Evolutionary conservation across 2,113 vertebrate genomes (phyloP), one percentile per base, ranked within the genome.

Genomic region (Progne subis): DNA sequence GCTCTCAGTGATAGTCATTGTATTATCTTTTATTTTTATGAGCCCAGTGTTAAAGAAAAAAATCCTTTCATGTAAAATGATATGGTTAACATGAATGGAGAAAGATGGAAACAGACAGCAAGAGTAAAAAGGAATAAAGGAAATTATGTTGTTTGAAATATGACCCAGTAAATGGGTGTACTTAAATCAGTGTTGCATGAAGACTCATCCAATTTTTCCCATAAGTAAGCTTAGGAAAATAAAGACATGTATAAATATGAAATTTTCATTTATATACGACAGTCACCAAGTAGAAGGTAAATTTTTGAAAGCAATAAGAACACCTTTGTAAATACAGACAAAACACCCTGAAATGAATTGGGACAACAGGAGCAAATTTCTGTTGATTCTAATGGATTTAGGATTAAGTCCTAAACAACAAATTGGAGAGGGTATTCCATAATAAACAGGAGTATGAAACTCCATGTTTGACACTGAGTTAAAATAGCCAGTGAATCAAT

Each of bases 21-120:
- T 57, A 68, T 87, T 96, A 84, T 74, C 75, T 87, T 90, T 67
- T 79, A 69, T 46, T 88, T 96, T 86, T 82, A 79, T 81, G 29
- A 86, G 60, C 5, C 11, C 11, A 47, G 6, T 74, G 29, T 28
- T 67, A 61, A 57, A 69, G 49, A 44, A 92, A 85, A 34, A 8
- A 8, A 65, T 90, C 50, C 29, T 88, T 86, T 92, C 39, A 47
- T 89, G 69, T 81, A 65, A 80, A 88, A 86, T 83, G 63, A 76
- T 86, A 85, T 2, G 2, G 21, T 26, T 74, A 77, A 67, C 57
- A 28, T 47, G 64, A 88, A 49, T 28, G 8, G 47, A 84, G 64
- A 95, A 88, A 29, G 16, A 46, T 86, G 47, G 83, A 89, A 65
- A 80, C 13, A 86, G 37, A 32, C 11, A 88, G 50, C 8, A 50